Conservation (phyloP, 2,888 invertebrate species). For the Syrphus vitripennis region DNA sequence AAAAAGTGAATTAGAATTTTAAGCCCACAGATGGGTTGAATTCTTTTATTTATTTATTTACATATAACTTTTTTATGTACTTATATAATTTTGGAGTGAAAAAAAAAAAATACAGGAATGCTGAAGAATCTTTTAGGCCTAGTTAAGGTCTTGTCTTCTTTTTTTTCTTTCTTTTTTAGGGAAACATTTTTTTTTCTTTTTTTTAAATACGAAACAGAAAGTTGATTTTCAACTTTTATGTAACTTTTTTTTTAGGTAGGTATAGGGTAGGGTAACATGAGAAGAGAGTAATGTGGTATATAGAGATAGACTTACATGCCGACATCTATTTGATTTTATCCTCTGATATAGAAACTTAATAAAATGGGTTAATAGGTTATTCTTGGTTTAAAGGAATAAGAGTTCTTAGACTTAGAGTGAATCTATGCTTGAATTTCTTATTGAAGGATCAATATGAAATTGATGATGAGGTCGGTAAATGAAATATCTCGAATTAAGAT, state of each 20-base stretch:
- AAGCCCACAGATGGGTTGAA: slow-evolving; percentile 17
- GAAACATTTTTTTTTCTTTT: background rate
- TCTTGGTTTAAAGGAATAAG: background rate
- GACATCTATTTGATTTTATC: background rate
- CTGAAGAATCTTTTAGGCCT: slow-evolving; percentile 46
- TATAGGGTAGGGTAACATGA: background rate
- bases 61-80: background rate
- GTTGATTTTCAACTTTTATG: slow-evolving; percentile 60
- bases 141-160: slow-evolving; percentile 34
- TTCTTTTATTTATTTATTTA: slow-evolving; percentile 8
- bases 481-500: no score
- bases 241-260: slow-evolving; percentile 11
- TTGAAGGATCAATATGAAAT: background rate
- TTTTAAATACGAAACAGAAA: slow-evolving; percentile 60
- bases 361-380: background rate
- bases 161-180: background rate
- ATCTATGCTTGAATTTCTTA: background rate
- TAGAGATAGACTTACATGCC: no score
- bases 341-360: background rate
- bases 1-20: slow-evolving; percentile 63
- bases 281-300: background rate
- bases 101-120: background rate
- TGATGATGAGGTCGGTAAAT: background rate
- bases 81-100: background rate
- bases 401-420: background rate